Percentiles rank a stretch among this genome's conserved stretches.
These are phyloP conservation scores for Aphyosemion australe DNA, from an alignment of 2,113 vertebrate genomes.

Conservation along the genomic window DNA sequence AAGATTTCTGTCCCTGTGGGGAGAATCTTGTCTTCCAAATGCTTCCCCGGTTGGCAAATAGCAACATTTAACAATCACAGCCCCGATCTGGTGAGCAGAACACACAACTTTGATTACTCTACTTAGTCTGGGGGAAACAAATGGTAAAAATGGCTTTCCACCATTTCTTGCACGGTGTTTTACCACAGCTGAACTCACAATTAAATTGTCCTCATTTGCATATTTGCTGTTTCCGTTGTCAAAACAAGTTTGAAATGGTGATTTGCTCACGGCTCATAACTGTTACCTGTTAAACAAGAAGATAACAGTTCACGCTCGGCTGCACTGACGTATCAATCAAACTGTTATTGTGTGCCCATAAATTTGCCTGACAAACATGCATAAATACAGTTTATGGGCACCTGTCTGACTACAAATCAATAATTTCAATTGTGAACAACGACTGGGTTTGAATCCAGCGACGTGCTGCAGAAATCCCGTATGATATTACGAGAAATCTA, in stretches of 20 bases:
- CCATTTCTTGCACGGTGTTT: conserved; percentile 8
- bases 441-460: conserved; percentile 5
- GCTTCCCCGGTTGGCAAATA: conserved; percentile 6
- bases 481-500: not conserved
- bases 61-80: not conserved
- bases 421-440: not conserved
- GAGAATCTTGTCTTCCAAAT: not conserved
- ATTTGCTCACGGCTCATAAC: conserved; percentile 42
- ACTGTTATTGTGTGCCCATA: conserved; percentile 19
- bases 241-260: conserved; percentile 29
- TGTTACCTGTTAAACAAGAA: conserved; percentile 39
- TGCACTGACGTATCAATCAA: conserved; percentile 13
- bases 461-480: not conserved
- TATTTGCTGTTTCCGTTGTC: conserved; percentile 26
- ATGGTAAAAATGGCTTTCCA: conserved; percentile 14
- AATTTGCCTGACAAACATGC: conserved; percentile 25
- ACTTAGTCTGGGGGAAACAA: conserved; percentile 3
- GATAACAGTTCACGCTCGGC: conserved; percentile 22
- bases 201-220: conserved; percentile 38
- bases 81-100: conserved; percentile 1
- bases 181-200: conserved; percentile 25
- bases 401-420: conserved; percentile 14
- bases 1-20: not conserved
- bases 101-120: not conserved
- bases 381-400: conserved; percentile 25